Base-by-base conservation (phyloP, 2,888 invertebrate species). In the Drosophila colorata region DNA sequence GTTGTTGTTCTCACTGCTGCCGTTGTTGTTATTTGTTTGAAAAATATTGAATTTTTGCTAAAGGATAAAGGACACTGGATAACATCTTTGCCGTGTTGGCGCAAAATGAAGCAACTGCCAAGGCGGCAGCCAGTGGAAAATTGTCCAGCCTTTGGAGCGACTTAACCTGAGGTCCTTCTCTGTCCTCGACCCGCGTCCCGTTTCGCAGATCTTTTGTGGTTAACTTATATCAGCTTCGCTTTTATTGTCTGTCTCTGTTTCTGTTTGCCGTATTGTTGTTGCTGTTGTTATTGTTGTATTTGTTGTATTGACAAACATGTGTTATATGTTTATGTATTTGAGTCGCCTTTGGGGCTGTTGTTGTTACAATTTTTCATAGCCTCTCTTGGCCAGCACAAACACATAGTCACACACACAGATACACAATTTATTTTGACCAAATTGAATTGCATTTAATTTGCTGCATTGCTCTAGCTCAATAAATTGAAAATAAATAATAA, bases 31-130 rank as follows among this genome's bases (percentile, higher is more conserved):
- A 73, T 78, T 83, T 80, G 78, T 78, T 76, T 84, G 76, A 75
- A 86, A 84, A 84, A 85, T 83, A 86, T 84, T 84, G 86, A 83
- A 85, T 84, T 86, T 84, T 76, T 68, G 58, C 56, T 46, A 47
- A 68, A 61, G 74, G 72, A 70, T 72, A 80, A 64, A 65, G 77
- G 83, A 64, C 68, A 73, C 59, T 56, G 80, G 80, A 78, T 69
- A 83, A 63, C 84, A 81, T 83, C 80, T 80, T 81, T 78, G 81
- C 81, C 81, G 82, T 83, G 82, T 79, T 82, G 79, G 71, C 77
- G 79, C 77, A 77, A 85, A 85, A 77, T 82, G 69, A 78, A 78
- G 72, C 82, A 80, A 80, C 76, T 78, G 38, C 64, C 66, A 47
- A 38, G 64, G 58, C 55, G 46, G 43, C 72, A 60, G 70, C 63